Base-by-base conservation (phyloP, 2,113 vertebrate species). In the Lampris megalopsis region DNA sequence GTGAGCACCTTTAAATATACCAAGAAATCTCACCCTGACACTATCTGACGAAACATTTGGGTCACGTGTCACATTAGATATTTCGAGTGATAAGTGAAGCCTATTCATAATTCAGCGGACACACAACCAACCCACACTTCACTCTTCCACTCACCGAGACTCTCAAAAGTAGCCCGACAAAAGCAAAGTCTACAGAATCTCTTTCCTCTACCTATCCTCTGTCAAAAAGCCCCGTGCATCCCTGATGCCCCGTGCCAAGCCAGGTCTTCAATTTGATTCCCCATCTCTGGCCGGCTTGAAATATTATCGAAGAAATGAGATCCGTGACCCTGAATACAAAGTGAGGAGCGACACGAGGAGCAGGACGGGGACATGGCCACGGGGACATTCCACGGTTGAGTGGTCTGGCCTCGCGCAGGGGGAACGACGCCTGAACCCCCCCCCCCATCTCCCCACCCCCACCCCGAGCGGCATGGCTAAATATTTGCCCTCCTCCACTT, bases 251-350 rank as follows among this genome's bases (percentile, higher is more conserved):
- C 79, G 71, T 82, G 82, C 90, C 81, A 81, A 87, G 86, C 77
- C 91, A 82, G 90, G 90, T 88, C 89, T 92, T 91, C 93, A 93
- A 93, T 94, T 93, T 93, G 94, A 94, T 93, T 93, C 91, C 84
- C 91, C 92, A 92, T 94, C 93, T 93, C 92, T 88, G 88, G 75
- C 85, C 81, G 79, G 90, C 92, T 94, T 91, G 92, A 94, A 92
- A 94, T 93, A 94, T 94, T 93, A 93, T 89, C 90, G 86, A 80
- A 92, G 93, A 95, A 92, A 95, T 95, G 94, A 94, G 91, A 95
- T 94, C 92, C 94, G 94, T 95, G 94, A 93, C 93, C 92, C 92
- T 94, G 94, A 95, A 95, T 95, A 94, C 92, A 77, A 86, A 93
- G 90, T 67, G 85, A 49, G 85, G 67, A 60, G 82, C 72, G 68